Percentiles rank a stretch among this genome's conserved stretches.
Evolutionary conservation across 2,888 invertebrate species (phyloP).

Genomic region (Cerceris ruficornis): DNA sequence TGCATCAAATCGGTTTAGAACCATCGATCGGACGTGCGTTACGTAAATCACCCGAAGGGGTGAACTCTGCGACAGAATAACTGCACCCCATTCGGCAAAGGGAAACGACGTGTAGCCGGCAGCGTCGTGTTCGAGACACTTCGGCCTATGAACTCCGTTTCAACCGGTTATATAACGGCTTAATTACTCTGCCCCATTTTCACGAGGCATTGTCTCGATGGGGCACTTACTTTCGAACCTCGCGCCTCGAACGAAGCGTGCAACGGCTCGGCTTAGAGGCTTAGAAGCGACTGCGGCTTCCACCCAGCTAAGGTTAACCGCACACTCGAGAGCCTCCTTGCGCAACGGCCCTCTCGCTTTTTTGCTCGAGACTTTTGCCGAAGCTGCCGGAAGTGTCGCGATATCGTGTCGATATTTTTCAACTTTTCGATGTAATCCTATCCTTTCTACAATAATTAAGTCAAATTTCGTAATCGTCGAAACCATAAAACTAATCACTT

Average conservation of each 20-base stretch:
- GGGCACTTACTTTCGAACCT: slow-evolving; percentile 77
- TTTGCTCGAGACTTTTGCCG: slow-evolving; percentile 28
- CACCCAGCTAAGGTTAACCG: slow-evolving; percentile 50
- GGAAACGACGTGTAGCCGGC: slow-evolving; percentile 38
- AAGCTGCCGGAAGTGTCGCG: slow-evolving; percentile 51
- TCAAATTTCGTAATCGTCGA: not conserved
- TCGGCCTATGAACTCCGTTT: slow-evolving; percentile 66
- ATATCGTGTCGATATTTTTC: not conserved
- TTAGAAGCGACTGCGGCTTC: slow-evolving; percentile 56
- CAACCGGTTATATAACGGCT: slow-evolving; percentile 79
- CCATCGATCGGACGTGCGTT: no score
- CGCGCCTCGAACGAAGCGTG: slow-evolving; percentile 64
- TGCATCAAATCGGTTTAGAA: no score
- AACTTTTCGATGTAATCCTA: not conserved
- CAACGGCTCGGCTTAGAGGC: slow-evolving; percentile 61
- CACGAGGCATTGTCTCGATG: slow-evolving; percentile 78
- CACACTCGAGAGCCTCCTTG: slow-evolving; percentile 59
- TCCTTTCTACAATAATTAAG: not conserved
- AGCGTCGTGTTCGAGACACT: slow-evolving; percentile 55
- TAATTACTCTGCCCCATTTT: slow-evolving; percentile 81
- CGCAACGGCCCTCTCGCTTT: slow-evolving; percentile 53
- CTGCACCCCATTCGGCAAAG: slow-evolving; percentile 46
- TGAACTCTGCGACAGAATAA: slow-evolving; percentile 5
- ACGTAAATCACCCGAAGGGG: not conserved
- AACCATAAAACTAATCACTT: no score